phyloP scores from a whole-genome alignment of 2,888 invertebrate species.

The Cosmorhoe ocellata region DNA sequence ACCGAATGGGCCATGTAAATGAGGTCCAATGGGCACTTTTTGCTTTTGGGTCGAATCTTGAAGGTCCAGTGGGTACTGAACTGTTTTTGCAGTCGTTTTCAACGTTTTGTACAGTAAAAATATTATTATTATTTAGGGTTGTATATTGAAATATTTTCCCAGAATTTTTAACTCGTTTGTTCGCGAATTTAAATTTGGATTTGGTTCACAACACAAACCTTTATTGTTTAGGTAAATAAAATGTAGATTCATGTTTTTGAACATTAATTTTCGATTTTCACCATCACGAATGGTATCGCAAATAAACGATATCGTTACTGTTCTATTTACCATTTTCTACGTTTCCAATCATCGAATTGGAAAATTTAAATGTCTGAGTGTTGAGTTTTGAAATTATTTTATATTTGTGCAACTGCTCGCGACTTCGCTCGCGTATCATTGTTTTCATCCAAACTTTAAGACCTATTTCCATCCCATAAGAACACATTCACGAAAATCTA shows the following conservation, averaged over 20 bases:
- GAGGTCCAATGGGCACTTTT: too few species aligned
- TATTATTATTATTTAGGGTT: constrained; percentile 7
- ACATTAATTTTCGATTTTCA: not conserved
- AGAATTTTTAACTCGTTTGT: constrained; percentile 3
- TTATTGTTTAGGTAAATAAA: not conserved
- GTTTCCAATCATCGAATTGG: constrained; percentile 30
- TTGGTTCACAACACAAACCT: not conserved
- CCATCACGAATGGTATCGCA: not conserved
- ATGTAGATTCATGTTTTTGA: too few species aligned
- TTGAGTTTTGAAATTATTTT: constrained; percentile 50
- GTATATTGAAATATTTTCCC: not conserved
- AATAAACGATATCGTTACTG: constrained; percentile 8
- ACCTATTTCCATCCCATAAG: too few species aligned
- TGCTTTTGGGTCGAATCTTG: too few species aligned
- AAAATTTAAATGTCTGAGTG: constrained; percentile 55
- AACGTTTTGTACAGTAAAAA: constrained; percentile 14
- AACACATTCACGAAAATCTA: too few species aligned
- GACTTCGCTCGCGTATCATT: too few species aligned
- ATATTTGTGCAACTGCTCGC: too few species aligned
- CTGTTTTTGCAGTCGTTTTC: constrained; percentile 22
- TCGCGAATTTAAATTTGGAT: constrained; percentile 2
- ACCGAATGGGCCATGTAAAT: too few species aligned
- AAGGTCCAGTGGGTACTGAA: too few species aligned
- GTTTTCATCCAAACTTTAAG: too few species aligned
- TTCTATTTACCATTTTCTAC: not conserved